Percentiles rank a stretch among this genome's conserved stretches.
Evolutionary conservation across 1,140 invertebrate genomes (phyloP).

Genomic region (Drosophila erecta): DNA sequence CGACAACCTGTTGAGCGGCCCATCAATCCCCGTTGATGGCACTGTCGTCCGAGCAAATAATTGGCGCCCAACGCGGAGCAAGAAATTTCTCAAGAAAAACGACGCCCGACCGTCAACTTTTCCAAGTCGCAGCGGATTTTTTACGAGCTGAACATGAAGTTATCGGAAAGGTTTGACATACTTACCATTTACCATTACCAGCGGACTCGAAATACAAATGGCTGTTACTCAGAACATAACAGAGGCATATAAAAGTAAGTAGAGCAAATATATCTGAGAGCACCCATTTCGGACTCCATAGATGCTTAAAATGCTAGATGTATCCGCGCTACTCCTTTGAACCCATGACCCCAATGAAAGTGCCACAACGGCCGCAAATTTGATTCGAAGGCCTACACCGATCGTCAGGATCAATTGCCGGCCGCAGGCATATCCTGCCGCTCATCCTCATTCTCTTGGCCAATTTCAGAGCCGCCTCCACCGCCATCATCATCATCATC

Average conservation of each 20-base stretch:
- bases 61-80: slow-evolving; percentile 44
- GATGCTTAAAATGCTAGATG: background rate
- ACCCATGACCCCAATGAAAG: background rate
- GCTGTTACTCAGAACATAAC: background rate
- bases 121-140: slow-evolving; percentile 17
- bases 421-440: slow-evolving; percentile 4
- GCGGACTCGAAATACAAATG: slow-evolving; percentile 26
- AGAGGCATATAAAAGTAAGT: background rate
- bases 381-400: background rate
- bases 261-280: background rate
- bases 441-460: slow-evolving; percentile 5
- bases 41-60: slow-evolving; percentile 38
- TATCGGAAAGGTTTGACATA: slow-evolving; percentile 37
- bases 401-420: slow-evolving; percentile 29
- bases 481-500: slow-evolving; percentile 31
- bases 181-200: slow-evolving; percentile 15
- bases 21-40: slow-evolving; percentile 31
- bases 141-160: slow-evolving; percentile 32
- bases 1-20: slow-evolving; percentile 18
- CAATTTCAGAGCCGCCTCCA: slow-evolving; percentile 9
- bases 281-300: too few species aligned
- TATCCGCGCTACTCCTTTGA: background rate
- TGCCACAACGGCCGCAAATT: background rate
- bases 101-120: slow-evolving; percentile 25
- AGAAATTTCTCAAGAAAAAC: slow-evolving; percentile 46